Conservation (phyloP, 2,888 invertebrate species). For the Dromius quadrimaculatus region DNA sequence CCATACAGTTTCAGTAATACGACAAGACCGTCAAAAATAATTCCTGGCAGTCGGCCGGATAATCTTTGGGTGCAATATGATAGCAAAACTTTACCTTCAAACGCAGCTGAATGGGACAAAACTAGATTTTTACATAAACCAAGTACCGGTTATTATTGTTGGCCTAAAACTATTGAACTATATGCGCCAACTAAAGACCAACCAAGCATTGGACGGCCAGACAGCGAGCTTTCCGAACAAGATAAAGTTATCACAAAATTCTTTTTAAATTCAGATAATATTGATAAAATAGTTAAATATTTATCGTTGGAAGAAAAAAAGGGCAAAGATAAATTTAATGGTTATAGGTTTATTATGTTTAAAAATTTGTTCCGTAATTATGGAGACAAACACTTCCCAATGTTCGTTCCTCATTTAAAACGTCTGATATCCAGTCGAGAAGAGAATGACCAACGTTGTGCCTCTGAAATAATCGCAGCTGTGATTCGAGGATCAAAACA, state of each 20-base stretch:
- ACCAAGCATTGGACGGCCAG: conserved; percentile 67
- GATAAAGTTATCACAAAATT: conserved; percentile 77
- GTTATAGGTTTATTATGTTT: conserved; percentile 76
- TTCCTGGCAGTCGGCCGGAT: conserved; percentile 75
- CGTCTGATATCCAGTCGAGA: conserved; percentile 75
- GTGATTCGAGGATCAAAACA: conserved; percentile 85
- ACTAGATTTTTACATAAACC: conserved; percentile 78
- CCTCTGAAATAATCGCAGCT: conserved; percentile 85
- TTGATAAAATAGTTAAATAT: conserved; percentile 78
- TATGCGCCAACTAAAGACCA: conserved; percentile 79
- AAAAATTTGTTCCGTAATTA: conserved; percentile 84
- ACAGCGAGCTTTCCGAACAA: conserved; percentile 73
- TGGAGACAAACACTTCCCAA: conserved; percentile 74
- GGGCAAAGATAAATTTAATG: conserved; percentile 84
- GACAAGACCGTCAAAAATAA: conserved; percentile 21
- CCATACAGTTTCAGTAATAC: conserved; percentile 61
- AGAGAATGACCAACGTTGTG: conserved; percentile 85
- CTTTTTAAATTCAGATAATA: conserved; percentile 75
- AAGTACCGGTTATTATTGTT: conserved; percentile 70
- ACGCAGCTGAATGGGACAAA: conserved; percentile 80
- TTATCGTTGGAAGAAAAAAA: conserved; percentile 88
- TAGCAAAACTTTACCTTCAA: conserved; percentile 71
- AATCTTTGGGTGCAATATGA: conserved; percentile 83
- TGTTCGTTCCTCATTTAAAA: conserved; percentile 76
- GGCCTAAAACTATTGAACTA: conserved; percentile 71